Evolutionary conservation across 2,797 vertebrate species (phyloP).

Genomic region (Sebastes hubbsi): DNA sequence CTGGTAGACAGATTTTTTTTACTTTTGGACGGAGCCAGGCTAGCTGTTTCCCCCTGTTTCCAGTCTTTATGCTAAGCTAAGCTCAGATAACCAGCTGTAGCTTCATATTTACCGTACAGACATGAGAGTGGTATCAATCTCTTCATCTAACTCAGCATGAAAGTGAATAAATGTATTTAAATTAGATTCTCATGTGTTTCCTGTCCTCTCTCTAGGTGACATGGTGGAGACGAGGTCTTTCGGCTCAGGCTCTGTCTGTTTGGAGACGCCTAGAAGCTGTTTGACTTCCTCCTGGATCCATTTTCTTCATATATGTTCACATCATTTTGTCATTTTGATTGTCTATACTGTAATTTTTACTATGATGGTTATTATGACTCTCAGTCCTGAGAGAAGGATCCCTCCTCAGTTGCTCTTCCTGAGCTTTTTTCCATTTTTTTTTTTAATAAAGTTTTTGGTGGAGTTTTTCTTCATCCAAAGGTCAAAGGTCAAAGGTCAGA

Average conservation of each 20-base stretch:
- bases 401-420: background rate
- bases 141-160: too few relatives aligned
- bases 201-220: background rate
- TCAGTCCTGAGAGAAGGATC: background rate
- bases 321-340: background rate
- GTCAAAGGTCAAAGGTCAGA: background rate
- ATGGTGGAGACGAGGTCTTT: background rate
- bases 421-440: background rate
- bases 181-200: too few relatives aligned
- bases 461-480: background rate
- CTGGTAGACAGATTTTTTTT: background rate
- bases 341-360: background rate
- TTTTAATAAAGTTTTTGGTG: background rate
- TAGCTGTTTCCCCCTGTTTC: too few relatives aligned
- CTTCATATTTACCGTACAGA: too few relatives aligned
- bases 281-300: background rate
- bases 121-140: too few relatives aligned
- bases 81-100: too few relatives aligned
- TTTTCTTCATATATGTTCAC: background rate
- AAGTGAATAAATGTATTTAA: too few relatives aligned
- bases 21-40: too few relatives aligned
- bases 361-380: background rate
- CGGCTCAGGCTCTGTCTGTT: fast-evolving
- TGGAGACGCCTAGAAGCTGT: background rate
- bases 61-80: too few relatives aligned